Evolutionary conservation across 1,140 invertebrate genomes (phyloP), one percentile per base, ranked within the genome.

Genomic region (Subanguina moxae): DNA sequence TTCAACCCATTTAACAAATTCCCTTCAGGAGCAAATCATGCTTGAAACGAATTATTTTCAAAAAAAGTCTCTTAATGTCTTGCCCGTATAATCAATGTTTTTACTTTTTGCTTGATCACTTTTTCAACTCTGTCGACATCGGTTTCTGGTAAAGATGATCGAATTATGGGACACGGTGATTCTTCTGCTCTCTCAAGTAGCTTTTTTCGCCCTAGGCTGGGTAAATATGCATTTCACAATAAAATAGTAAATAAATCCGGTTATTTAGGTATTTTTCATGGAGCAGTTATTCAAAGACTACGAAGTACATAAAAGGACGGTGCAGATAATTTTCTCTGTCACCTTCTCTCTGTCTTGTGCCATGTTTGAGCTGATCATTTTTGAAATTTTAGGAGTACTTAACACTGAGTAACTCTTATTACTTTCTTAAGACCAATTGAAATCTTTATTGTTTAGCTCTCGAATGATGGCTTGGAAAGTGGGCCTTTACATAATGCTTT

Each of bases 281-380:
- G 97, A 96, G 84, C 90, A 96, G 83, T 86, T 99, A 57, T 99
- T 98, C 83, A 89, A 90, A 76, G 93, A 98, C 83, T 99, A 98
- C 87, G 96, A 99, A 87, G 70, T 71, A 15, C 62, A 76, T 65
- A 63, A 62, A 25, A 21, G 58, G 13, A 30, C 62, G 13, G 57
- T 80, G 7, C 91, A 97, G 82, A 84, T 97, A 1, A 92, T 97
- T 78, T 99, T 99, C 84, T 95, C 94, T 0, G 87, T 90, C 7
- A 98, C 94, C 46, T 95, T 99, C 84, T 90, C 95, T 5, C 84
- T 99, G 1, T 98, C 94, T 17, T 97, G 95, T 82, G 96, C 93
- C 5, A 95, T 99, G 92, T 99, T 98, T 85, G 95, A 99, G 83
- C 86, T 99, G 27, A 97, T 99, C 70, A 99, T 99, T 83, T 99